A percentile compares a stretch with the other conserved stretches of the same genome.
Conservation (phyloP, 2,888 invertebrate species). For the Aricia artaxerxes region DNA sequence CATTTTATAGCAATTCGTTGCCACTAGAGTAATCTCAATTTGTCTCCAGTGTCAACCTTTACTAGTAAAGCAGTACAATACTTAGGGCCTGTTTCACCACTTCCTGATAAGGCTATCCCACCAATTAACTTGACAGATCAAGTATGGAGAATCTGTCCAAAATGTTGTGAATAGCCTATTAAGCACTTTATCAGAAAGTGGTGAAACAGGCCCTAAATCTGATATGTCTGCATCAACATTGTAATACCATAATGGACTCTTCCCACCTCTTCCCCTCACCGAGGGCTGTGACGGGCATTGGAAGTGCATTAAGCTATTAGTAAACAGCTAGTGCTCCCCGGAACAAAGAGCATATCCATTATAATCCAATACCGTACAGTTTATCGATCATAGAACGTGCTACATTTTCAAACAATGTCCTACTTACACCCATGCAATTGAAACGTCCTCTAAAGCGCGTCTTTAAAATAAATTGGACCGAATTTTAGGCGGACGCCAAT, state of each 20-base stretch:
- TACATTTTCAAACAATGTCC: slow-evolving; percentile 22
- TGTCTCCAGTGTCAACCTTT: not conserved
- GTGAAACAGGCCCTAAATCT: not conserved
- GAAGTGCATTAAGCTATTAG: slow-evolving; percentile 72
- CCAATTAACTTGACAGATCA: too few species aligned
- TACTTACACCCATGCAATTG: slow-evolving; percentile 15
- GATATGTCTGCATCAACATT: not conserved
- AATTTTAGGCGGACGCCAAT: slow-evolving; percentile 2
- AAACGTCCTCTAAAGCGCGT: slow-evolving; percentile 18
- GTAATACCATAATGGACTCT: slow-evolving; percentile 18
- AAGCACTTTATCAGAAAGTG: too few species aligned
- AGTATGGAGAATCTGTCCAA: too few species aligned
- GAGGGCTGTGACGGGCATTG: slow-evolving; percentile 51
- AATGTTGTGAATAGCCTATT: too few species aligned
- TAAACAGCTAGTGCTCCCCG: slow-evolving; percentile 59
- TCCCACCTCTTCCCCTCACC: slow-evolving; percentile 49
- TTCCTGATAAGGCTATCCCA: too few species aligned
- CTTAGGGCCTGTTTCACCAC: too few species aligned
- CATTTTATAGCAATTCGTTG: not conserved
- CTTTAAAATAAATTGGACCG: slow-evolving; percentile 1
- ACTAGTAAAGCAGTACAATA: not conserved
- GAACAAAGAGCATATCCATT: slow-evolving; percentile 41
- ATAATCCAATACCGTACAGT: not conserved
- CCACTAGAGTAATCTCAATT: not conserved
- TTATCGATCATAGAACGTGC: slow-evolving; percentile 17